phyloP scores from a whole-genome alignment of 2,113 vertebrate genomes.

The Lamprologus sp. region DNA sequence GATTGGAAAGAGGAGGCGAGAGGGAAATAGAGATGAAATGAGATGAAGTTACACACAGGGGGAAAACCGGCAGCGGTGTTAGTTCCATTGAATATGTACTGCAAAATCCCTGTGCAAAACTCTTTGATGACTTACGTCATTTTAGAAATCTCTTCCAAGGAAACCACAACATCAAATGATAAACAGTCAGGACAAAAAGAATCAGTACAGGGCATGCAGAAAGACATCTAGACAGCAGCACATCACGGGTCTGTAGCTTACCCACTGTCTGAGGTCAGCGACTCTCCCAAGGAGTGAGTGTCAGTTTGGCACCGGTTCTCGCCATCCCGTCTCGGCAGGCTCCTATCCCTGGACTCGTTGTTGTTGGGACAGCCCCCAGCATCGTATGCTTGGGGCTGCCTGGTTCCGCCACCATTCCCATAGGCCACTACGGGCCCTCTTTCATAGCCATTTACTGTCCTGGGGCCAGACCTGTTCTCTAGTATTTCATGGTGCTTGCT shows the following conservation, averaged over 20 bases:
- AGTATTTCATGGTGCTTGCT: conserved; percentile 55
- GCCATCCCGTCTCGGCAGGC: conserved; percentile 67
- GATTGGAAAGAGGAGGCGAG: conserved; percentile 3
- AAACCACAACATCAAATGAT: not conserved
- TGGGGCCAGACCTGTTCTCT: conserved; percentile 57
- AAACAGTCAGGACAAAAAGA: not conserved
- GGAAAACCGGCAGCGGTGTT: not conserved
- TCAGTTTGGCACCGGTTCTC: conserved; percentile 71
- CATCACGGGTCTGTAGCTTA: conserved; percentile 61
- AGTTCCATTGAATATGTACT: not conserved
- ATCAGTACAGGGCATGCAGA: not conserved
- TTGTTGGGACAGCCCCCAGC: conserved; percentile 60
- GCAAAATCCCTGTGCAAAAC: not conserved
- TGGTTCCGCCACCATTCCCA: conserved; percentile 40
- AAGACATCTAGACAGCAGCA: not conserved
- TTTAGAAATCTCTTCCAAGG: not conserved
- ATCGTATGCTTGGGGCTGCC: conserved; percentile 51
- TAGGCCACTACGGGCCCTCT: conserved; percentile 49
- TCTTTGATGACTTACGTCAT: not conserved
- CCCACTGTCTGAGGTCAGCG: conserved; percentile 80
- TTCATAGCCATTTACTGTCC: conserved; percentile 79
- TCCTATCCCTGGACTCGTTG: conserved; percentile 58
- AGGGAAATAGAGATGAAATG: not conserved
- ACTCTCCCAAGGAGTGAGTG: conserved; percentile 70
- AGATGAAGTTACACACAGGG: conserved; percentile 4